Conservation (phyloP, 2,888 invertebrate genomes). For the Aphrophora alni region DNA sequence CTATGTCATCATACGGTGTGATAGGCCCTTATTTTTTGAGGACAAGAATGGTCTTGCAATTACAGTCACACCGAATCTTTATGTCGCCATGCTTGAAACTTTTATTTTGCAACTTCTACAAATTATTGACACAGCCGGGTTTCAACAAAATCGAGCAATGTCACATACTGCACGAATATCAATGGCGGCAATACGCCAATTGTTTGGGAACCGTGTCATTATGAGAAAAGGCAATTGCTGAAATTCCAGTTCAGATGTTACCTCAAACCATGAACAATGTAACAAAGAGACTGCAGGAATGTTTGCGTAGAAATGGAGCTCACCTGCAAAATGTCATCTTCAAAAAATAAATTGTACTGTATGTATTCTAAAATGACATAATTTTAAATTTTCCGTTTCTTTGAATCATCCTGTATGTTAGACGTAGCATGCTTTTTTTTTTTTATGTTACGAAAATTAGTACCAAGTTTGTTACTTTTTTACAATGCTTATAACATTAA, state of each 20-base stretch:
- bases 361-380: too few species aligned
- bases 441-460: too few species aligned
- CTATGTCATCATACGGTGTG: conserved; percentile 41
- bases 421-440: neutral
- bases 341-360: too few species aligned
- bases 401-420: too few species aligned
- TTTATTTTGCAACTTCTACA: neutral
- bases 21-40: conserved; percentile 49
- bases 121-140: neutral
- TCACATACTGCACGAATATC: conserved; percentile 7
- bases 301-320: conserved; percentile 11
- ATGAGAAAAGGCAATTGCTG: neutral
- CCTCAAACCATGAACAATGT: neutral
- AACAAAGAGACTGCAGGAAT: neutral
- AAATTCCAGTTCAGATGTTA: neutral
- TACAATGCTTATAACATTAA: too few species aligned
- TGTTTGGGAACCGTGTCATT: neutral
- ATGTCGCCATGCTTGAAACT: neutral
- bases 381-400: too few species aligned
- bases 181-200: neutral
- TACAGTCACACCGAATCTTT: too few species aligned
- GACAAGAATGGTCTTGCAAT: too few species aligned
- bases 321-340: conserved; percentile 3
- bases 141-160: conserved; percentile 2
- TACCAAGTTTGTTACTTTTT: too few species aligned